Evolutionary conservation across 2,797 vertebrate species (phyloP), one percentile per base, ranked within the genome.

Genomic region (Gymnodraco acuticeps): DNA sequence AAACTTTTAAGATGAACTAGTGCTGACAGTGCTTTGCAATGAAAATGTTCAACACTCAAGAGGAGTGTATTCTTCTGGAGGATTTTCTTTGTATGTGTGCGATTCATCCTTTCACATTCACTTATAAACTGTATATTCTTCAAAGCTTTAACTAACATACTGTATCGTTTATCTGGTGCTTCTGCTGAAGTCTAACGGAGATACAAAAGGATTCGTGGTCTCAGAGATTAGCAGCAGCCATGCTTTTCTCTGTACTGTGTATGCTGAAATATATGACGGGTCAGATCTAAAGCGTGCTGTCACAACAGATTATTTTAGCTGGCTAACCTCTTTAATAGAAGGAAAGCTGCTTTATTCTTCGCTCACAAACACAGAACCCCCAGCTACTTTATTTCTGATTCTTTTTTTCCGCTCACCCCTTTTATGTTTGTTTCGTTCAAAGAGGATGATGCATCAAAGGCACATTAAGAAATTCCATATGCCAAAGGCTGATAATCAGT

Each of bases 341-440:
- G 75, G 75, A 82, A 86, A 84, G 67, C 78, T 67, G 76, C 65
- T 69, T 83, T n/a, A 63, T 75, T 76, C 67, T 51, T 77, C 33
- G 65, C 45, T 5, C 59, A 83, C 65, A 86, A 70, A 61, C 41
- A 38, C 42, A 61, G 84, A 85, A 87, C 83, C 80, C 58, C 7
- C 3, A 82, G 87, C 84, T 61, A 79, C 60, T 76, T 42, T 82
- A 76, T 83, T 73, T 76, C 61, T 72, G 59, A 81, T 73, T 82
- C 56, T 48, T 41, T 56, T 53, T 70, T 82, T 66, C 74, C 2
- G 14, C 50, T 88, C 55, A 27, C 5, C 71, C 59, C 64, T 85
- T 93, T 84, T 72, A 75, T 85, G 75, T 88, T 82, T 86, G 74
- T 85, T 76, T 71, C 64, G 73, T 73, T 92, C 77, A 88, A 81